Evolutionary conservation across 2,113 vertebrate species (phyloP), one percentile per base, ranked within the genome.

Genomic region (Microtus montanus): DNA sequence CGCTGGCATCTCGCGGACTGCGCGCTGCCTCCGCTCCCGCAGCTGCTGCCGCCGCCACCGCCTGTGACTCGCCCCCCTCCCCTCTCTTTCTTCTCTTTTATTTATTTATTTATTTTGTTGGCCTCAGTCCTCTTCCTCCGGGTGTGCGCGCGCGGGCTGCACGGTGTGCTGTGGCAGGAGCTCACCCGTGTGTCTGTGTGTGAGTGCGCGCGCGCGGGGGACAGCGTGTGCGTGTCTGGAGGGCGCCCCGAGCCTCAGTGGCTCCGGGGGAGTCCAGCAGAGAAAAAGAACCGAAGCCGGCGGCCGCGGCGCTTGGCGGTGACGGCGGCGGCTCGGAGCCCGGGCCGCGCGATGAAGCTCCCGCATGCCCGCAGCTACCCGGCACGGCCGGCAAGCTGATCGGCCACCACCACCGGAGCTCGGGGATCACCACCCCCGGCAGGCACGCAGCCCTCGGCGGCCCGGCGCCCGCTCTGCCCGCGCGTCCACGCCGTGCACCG

Each of bases 1-100:
- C 20, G 89, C 95, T 2, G 85, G 87, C 58, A 70, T 63, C 66
- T 19, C 86, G 30, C n/a, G 88, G 93, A 87, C 95, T 54, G 96
- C 68, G 79, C 2, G 63, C 14, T 47, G 94, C 89, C 95, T 82
- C 41, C 7, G 94, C 96, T 89, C 95, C 79, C 38, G 75, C 96
- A 92, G 93, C 96, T 17, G 96, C 95, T 38, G 86, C 86, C 28
- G 73, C 96, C 87, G 94, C 93, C 88, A 96, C 96, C 89, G 95
- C 92, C 93, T 61, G 96, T 96, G 97, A 97, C 95, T 91, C 95
- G 93, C 93, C 95, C 96, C 96, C 96, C 96, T 94, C 95, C 97
- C 95, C 92, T 95, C 86, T 79, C 97, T 96, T 94, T 94, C 95
- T 93, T 91, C 30, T 79, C 20, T 58, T 58, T 80, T 58, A 24